Conservation (phyloP, 2,888 invertebrate species). For the Pimpla rufipes region DNA sequence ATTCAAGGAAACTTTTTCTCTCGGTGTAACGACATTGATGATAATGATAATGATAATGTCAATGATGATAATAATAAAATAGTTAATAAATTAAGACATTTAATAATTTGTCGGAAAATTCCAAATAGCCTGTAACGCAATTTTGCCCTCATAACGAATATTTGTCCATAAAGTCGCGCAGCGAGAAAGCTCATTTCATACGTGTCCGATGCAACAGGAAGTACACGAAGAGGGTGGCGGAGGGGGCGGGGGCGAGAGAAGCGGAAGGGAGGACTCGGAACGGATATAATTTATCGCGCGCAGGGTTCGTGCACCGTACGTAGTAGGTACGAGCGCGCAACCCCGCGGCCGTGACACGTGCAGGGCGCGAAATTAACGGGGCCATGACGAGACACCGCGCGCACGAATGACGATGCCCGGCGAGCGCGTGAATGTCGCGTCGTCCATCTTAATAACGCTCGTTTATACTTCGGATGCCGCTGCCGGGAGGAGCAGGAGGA, state of each 20-base stretch:
- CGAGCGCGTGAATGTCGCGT: constrained; percentile 38
- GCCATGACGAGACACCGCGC: constrained; percentile 20
- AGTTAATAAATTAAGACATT: background rate
- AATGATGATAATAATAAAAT: background rate
- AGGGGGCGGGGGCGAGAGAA: no score
- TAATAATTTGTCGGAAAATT: background rate
- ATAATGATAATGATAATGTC: no score
- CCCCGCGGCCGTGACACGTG: constrained; percentile 13
- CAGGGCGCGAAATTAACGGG: constrained; percentile 38
- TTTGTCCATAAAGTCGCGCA: background rate
- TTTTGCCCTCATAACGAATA: background rate
- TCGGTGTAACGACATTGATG: no score
- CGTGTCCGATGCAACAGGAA: background rate
- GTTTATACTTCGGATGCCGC: constrained; percentile 23
- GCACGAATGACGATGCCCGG: constrained; percentile 5
- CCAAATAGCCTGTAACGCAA: background rate
- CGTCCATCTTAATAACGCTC: constrained; percentile 47
- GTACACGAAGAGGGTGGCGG: background rate
- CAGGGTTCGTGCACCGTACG: constrained; percentile 2
- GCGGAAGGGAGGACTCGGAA: background rate
- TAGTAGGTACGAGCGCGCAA: no score
- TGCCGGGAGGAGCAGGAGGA: no score
- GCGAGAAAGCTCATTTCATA: constrained; percentile 1
- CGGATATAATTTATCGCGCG: constrained; percentile 14
- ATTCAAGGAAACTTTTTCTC: no score